Conservation (phyloP, 2,888 invertebrate genomes). For the Ceraclea dissimilis region DNA sequence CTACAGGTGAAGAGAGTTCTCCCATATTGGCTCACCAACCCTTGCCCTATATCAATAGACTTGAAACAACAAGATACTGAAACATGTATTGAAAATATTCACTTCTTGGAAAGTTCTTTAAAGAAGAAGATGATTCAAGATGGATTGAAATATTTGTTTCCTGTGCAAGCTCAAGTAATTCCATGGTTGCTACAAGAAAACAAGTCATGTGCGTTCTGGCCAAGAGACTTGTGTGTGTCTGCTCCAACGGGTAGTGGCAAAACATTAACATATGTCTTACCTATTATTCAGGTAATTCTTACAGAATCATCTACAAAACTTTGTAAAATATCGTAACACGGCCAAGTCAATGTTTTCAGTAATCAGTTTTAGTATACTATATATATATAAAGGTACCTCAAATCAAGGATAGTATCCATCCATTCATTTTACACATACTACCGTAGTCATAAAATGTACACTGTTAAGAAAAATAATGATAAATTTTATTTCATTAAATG, state of each 20-base stretch:
- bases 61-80: constrained; percentile 54
- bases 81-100: constrained; percentile 18
- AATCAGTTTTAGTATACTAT: constrained; percentile 4
- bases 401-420: no score
- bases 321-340: constrained; percentile 8
- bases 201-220: constrained; percentile 56
- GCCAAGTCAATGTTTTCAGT: constrained; percentile 1
- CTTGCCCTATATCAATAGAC: constrained; percentile 68
- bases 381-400: no score
- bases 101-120: constrained; percentile 56
- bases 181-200: constrained; percentile 64
- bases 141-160: constrained; percentile 72
- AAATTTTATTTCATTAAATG: no score
- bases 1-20: constrained; percentile 66
- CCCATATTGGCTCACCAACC: constrained; percentile 81
- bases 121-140: constrained; percentile 58
- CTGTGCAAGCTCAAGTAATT: constrained; percentile 73
- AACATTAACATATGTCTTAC: constrained; percentile 89
- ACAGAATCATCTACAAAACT: constrained; percentile 28
- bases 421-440: no score
- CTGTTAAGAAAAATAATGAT: no score
- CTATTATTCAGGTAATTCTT: constrained; percentile 76
- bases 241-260: constrained; percentile 98
- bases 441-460: no score
- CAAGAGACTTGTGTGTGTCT: constrained; percentile 89